Conservation (phyloP, 1,140 invertebrate genomes). For the Zeugodacus cucurbitae region DNA sequence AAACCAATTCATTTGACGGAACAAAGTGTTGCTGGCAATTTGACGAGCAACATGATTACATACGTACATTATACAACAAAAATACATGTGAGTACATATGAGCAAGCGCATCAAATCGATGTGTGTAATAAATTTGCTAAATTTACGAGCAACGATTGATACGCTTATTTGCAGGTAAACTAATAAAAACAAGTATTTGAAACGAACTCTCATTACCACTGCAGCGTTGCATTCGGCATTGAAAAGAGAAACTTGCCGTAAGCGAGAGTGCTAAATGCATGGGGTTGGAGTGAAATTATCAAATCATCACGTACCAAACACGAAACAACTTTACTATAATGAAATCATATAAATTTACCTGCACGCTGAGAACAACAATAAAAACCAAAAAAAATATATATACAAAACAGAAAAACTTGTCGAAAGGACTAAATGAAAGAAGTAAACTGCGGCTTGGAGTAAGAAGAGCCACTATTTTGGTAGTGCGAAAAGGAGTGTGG, state of each 20-base stretch:
- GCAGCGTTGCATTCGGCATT: neutral
- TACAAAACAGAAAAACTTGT: neutral
- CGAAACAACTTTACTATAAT: constrained; percentile 41
- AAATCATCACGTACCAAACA: constrained; percentile 31
- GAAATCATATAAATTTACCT: constrained; percentile 42
- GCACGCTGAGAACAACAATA: neutral
- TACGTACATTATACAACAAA: neutral
- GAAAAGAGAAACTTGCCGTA: neutral
- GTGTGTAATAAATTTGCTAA: constrained; percentile 17
- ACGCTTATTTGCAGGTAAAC: constrained; percentile 8
- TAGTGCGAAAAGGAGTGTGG: neutral
- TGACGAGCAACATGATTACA: neutral
- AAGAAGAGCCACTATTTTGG: neutral
- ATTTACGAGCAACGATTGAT: constrained; percentile 35
- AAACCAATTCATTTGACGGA: constrained; percentile 33
- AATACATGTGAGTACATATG: neutral
- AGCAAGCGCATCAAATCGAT: neutral
- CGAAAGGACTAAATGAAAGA: neutral
- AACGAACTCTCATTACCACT: neutral
- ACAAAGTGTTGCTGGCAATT: neutral
- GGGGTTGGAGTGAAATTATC: constrained; percentile 37
- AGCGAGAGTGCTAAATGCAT: neutral
- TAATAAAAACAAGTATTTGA: neutral
- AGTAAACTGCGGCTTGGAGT: neutral
- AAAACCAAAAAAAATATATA: neutral